Base-by-base conservation (phyloP, 2,888 invertebrate genomes). In the Diarsia rubi region DNA sequence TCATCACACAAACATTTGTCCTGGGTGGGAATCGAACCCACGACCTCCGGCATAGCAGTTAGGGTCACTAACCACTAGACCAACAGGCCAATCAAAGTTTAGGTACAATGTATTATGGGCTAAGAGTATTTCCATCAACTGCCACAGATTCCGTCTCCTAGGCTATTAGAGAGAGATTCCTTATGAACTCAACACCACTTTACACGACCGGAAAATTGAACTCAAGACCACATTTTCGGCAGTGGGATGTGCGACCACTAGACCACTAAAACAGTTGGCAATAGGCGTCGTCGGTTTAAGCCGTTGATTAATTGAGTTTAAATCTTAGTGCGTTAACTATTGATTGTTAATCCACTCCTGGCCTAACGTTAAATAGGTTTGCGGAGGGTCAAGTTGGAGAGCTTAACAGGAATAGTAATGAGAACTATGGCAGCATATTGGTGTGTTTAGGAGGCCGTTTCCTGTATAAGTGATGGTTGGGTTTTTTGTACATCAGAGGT, bases 361-460 rank as follows among this genome's bases (percentile, higher is more conserved):
- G 44, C n/a, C 31, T 42, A 76, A 57, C 65, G 54, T 72, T 75
- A 60, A 65, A 75, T 75, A 60, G 42, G 24, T 75, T 68, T 65
- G 31, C 45, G 24, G 44, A 67, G 37, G 78, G 54, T 62, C 67
- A 8, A 66, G 49, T 37, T 24, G 9, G 70, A 68, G 21, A 19
- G 52, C 52, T 64, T 47, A 37, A 37, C 63, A 47, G 65, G 81
- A 68, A 80, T 79, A 69, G 59, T 78, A 69, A 80, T 81, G 60
- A 69, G 72, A 24, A 54, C 52, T 69, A 45, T 49, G 24, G 57
- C 16, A 31, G 47, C 37, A 37, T 45, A 27, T 60, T 65, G 65
- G 81, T 80, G 59, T 79, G 52, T 79, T 69, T 75, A 74, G 68
- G 68, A 63, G 42, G 27, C 47, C 68, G 69, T 80, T 79, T 79